Base-by-base conservation (phyloP, 2,113 vertebrate species). In the Psophia crepitans region DNA sequence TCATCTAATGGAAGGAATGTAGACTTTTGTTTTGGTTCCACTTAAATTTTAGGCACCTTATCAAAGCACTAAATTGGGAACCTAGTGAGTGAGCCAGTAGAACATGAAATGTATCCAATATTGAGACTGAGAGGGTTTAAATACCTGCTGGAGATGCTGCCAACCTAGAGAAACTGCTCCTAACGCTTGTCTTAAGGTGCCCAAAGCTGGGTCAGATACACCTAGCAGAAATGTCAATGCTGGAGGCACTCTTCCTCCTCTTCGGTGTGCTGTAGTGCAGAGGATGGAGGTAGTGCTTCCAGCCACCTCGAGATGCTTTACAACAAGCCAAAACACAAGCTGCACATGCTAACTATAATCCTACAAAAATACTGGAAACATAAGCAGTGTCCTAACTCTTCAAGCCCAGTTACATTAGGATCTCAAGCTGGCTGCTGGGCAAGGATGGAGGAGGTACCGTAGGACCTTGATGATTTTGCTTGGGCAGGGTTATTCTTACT, bases 321-420 rank as follows among this genome's bases (percentile, higher is more conserved):
- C 27, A 58, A 56, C 5, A 17, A 51, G 43, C 58, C 43, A 63
- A 21, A 61, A 54, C 60, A n/a, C 19, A 32, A 37, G 13, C 6
- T 78, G 13, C 11, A 4, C 4, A 4, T 14, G 41, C 22, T 19
- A 14, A 22, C 20, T 4, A 6, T 23, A 14, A 33, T 17, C 51
- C 75, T 61, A 14, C 9, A 35, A 7, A 32, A 41, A 28, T 1
- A 0, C 4, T 26, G 44, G 63, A 14, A 54, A 22, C 1, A 0
- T 4, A 30, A 43, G 26, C 21, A 21, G 23, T 22, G 27, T 26
- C 33, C 46, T 24, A 7, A 23, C 22, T 33, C 56, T 5, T 53
- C 8, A 46, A 84, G 9, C 33, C 46, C 14, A 43, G 32, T 26
- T 16, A 4, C 14, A 26, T 43, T 4, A 41, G 64, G 78, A 37